phyloP scores from a whole-genome alignment of 2,113 vertebrate species.

The Nycticryphes semicollaris region DNA sequence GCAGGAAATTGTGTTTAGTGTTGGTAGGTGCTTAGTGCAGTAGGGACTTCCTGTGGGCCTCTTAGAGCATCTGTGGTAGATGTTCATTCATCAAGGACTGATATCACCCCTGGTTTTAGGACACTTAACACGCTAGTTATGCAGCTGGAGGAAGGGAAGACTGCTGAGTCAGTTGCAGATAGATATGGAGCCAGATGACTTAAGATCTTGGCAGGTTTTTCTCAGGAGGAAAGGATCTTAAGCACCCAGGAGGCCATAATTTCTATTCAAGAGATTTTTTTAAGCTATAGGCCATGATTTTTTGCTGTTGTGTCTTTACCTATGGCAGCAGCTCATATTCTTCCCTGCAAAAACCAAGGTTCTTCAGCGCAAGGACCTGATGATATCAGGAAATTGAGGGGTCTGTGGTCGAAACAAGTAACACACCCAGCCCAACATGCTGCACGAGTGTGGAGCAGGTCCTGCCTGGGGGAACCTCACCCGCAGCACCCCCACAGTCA shows the following conservation, averaged over 20 bases:
- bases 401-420: background rate
- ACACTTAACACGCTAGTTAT: background rate
- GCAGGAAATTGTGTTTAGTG: background rate
- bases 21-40: background rate
- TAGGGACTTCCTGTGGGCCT: background rate
- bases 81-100: background rate
- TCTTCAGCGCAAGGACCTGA: fast-evolving
- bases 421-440: background rate
- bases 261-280: background rate
- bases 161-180: background rate
- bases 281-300: background rate
- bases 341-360: background rate
- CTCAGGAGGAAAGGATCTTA: background rate
- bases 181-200: background rate
- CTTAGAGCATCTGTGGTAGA: background rate
- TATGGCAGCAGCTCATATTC: background rate
- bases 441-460: background rate
- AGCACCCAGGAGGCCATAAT: background rate
- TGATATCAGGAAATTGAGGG: background rate
- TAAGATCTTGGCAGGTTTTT: background rate
- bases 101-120: background rate
- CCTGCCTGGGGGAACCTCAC: background rate
- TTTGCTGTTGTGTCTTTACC: background rate
- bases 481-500: background rate
- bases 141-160: background rate